phyloP scores from a whole-genome alignment of 2,113 vertebrate genomes.

The Apodemus sylvaticus region DNA sequence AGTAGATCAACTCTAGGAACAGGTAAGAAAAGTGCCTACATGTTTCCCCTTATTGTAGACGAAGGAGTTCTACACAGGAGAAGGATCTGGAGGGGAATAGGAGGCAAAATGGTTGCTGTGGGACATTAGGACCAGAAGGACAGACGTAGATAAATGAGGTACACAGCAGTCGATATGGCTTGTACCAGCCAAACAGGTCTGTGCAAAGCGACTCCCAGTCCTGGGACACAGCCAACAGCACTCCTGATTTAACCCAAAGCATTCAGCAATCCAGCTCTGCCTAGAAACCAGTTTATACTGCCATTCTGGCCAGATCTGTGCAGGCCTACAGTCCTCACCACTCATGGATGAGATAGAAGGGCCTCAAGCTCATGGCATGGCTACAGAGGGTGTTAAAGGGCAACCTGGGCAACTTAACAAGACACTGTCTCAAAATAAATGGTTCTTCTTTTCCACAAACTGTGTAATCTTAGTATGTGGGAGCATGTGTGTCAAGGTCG shows the following conservation, averaged over 20 bases:
- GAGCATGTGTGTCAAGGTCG: neutral
- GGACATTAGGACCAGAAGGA: neutral
- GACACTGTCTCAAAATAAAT: neutral
- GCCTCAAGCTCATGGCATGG: no score
- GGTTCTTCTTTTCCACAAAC: neutral
- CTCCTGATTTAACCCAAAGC: slow-evolving; percentile 4
- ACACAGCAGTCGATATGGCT: neutral
- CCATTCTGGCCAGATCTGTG: neutral
- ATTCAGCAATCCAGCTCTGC: slow-evolving; percentile 34
- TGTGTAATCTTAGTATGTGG: no score
- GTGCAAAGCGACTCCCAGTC: neutral
- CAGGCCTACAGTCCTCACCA: neutral
- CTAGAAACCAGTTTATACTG: slow-evolving; percentile 54
- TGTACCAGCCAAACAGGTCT: neutral
- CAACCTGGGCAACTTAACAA: neutral
- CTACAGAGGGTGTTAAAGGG: neutral
- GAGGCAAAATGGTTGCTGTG: neutral
- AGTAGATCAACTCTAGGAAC: neutral
- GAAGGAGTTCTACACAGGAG: neutral
- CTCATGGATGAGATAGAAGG: neutral
- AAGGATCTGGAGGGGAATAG: neutral
- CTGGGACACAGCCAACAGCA: neutral
- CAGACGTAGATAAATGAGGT: neutral
- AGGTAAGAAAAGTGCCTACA: neutral
- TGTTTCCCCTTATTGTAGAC: neutral